phyloP scores from a whole-genome alignment of 2,113 vertebrate genomes.

The Cervus canadensis region DNA sequence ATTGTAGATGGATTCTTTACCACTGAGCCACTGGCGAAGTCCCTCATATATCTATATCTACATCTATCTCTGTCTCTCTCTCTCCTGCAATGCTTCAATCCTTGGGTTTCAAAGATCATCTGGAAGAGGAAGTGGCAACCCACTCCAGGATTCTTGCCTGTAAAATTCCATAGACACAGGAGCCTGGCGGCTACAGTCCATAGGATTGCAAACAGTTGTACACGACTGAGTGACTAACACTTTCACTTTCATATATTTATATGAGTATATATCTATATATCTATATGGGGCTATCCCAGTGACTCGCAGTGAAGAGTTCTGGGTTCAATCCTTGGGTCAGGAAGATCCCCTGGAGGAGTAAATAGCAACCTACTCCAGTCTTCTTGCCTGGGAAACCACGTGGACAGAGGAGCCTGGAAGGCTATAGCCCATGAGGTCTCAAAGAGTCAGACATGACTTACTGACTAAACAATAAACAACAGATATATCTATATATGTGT shows the following conservation, averaged over 20 bases:
- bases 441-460: neutral
- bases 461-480: neutral
- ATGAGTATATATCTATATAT: neutral
- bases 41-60: neutral
- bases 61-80: neutral
- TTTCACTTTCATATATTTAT: neutral
- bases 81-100: neutral
- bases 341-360: neutral
- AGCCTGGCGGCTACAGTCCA: neutral
- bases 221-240: neutral
- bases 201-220: neutral
- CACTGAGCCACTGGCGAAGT: neutral
- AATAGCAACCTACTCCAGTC: neutral
- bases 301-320: neutral
- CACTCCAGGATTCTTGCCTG: neutral
- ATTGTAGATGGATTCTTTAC: neutral
- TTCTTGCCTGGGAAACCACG: neutral
- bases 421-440: neutral
- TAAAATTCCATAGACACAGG: neutral
- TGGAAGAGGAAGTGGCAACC: neutral
- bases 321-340: neutral
- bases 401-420: neutral
- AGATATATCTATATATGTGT: neutral
- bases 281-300: neutral
- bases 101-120: neutral